These are phyloP conservation scores for Bimastos eiseni DNA, from an alignment of 2,888 invertebrate species.

Conservation along the genomic window DNA sequence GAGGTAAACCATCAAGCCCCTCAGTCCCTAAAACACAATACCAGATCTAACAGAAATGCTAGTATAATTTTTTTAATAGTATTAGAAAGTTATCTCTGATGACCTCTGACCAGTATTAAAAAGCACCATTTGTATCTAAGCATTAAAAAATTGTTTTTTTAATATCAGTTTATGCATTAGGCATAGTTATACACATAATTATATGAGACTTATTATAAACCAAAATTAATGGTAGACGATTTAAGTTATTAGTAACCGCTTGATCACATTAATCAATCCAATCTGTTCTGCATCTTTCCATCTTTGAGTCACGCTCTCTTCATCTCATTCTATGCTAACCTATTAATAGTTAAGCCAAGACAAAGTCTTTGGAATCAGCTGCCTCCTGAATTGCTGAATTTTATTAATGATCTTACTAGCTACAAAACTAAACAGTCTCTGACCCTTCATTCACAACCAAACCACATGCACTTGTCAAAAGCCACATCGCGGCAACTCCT, in stretches of 20 bases:
- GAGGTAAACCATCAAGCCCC: constrained; percentile 57
- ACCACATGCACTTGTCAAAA: neutral
- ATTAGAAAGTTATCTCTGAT: neutral
- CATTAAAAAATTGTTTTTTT: neutral
- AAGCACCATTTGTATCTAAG: neutral
- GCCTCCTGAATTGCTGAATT: too few relatives aligned
- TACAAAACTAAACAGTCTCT: neutral
- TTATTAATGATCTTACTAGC: neutral
- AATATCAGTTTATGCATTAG: neutral
- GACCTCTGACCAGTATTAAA: neutral
- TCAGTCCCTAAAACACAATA: constrained; percentile 42
- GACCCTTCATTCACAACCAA: neutral
- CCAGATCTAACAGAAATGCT: neutral
- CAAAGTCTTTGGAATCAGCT: too few relatives aligned
- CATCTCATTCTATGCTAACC: neutral
- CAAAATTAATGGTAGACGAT: too few relatives aligned
- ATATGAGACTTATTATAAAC: neutral
- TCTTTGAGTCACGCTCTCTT: neutral
- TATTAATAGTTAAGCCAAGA: too few relatives aligned
- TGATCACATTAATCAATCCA: neutral
- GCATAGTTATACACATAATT: neutral
- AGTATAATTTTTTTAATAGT: neutral
- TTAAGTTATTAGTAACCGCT: neutral
- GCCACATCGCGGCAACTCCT: neutral
- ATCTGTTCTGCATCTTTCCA: neutral